These are phyloP conservation scores for Panopea generosa DNA, from an alignment of 2,888 invertebrate species.

Conservation along the genomic window DNA sequence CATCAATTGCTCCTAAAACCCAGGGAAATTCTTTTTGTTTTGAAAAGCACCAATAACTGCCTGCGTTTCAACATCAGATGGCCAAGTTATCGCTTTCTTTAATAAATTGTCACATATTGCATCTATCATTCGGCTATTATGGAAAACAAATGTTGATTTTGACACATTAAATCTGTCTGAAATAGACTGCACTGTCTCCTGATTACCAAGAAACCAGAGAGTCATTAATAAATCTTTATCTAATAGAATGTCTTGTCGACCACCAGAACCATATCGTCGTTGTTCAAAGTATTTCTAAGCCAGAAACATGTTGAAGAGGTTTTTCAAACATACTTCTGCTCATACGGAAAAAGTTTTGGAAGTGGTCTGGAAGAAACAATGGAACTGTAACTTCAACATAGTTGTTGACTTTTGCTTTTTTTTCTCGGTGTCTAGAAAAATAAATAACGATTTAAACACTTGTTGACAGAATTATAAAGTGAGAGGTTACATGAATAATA, in stretches of 20 bases:
- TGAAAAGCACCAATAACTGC: not conserved
- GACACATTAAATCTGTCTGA: not conserved
- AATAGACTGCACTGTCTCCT: not conserved
- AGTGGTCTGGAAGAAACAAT: not conserved
- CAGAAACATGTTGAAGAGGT: not conserved
- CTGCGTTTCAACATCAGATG: not conserved
- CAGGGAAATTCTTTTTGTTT: not conserved
- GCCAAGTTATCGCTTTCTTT: not conserved
- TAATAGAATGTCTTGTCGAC: not conserved
- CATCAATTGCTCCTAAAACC: constrained; percentile 6
- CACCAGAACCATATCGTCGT: not conserved
- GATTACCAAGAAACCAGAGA: not conserved
- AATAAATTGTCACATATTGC: not conserved
- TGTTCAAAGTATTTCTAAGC: not conserved
- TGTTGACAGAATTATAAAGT: too few species aligned
- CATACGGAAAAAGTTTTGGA: not conserved
- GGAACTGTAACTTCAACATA: constrained; percentile 1
- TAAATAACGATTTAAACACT: not conserved
- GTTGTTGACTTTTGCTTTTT: not conserved
- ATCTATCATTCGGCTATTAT: not conserved
- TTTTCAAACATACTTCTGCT: not conserved
- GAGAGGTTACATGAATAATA: too few species aligned
- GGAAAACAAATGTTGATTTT: not conserved
- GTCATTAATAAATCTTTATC: not conserved
- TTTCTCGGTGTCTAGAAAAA: not conserved